phyloP scores from a whole-genome alignment of 2,113 vertebrate species.

The Vulpes vulpes region DNA sequence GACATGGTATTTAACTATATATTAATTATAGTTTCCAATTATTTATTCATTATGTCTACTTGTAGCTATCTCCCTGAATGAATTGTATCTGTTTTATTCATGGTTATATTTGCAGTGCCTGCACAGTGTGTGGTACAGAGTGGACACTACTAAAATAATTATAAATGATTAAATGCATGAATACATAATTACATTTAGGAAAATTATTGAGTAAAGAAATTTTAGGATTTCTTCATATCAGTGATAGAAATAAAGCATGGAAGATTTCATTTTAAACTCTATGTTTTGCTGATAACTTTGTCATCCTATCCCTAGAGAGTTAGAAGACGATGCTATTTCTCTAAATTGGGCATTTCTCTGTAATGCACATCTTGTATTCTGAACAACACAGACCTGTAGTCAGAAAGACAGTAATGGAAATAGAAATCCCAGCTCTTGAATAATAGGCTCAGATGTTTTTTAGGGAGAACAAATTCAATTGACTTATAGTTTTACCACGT shows the following conservation, averaged over 20 bases:
- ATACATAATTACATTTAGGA: neutral
- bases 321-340: neutral
- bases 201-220: slow-evolving; percentile 10
- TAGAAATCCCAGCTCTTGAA: slow-evolving; percentile 57
- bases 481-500: slow-evolving; percentile 11
- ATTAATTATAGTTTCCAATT: neutral
- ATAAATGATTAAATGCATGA: neutral
- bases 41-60: neutral
- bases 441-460: slow-evolving; percentile 41
- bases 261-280: neutral
- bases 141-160: neutral
- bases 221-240: neutral
- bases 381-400: slow-evolving; percentile 15
- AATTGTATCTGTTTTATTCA: neutral
- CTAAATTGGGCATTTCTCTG: neutral
- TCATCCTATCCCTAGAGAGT: neutral
- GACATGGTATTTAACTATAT: neutral
- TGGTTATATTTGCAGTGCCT: neutral
- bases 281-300: neutral
- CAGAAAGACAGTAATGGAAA: slow-evolving; percentile 63
- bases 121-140: neutral
- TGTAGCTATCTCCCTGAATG: neutral
- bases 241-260: neutral
- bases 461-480: slow-evolving; percentile 47
- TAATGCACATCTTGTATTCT: slow-evolving; percentile 28